Evolutionary conservation across 2,113 vertebrate genomes (phyloP).

Genomic region (Fregetta grallaria): DNA sequence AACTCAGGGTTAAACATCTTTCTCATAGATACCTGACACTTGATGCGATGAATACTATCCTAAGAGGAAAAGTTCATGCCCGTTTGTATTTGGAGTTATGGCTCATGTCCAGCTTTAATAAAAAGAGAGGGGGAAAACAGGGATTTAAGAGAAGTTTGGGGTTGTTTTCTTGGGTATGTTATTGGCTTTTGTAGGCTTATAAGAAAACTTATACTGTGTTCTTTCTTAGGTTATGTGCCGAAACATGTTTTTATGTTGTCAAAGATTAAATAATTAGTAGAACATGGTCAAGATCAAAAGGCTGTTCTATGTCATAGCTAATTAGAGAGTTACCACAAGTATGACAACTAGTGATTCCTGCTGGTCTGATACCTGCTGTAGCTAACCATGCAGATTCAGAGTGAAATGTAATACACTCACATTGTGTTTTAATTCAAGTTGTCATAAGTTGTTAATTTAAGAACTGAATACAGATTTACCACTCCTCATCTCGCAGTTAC

Average conservation of each 20-base stretch:
- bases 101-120: neutral
- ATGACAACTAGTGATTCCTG: constrained; percentile 31
- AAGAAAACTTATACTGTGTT: constrained; percentile 29
- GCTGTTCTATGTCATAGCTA: constrained; percentile 49
- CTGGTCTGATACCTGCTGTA: constrained; percentile 32
- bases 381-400: neutral
- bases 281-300: constrained; percentile 74
- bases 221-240: constrained; percentile 21
- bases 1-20: neutral
- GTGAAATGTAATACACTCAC: constrained; percentile 23
- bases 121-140: neutral
- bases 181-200: neutral
- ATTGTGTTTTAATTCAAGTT: constrained; percentile 33
- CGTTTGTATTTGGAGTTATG: neutral
- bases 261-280: constrained; percentile 75
- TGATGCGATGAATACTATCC: neutral
- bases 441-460: constrained; percentile 53
- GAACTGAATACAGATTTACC: constrained; percentile 29
- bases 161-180: neutral
- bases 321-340: constrained; percentile 61
- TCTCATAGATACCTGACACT: neutral
- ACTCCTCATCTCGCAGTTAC: neutral
- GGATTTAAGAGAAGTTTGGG: neutral
- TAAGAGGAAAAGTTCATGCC: neutral
- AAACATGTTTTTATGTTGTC: constrained; percentile 63